Evolutionary conservation across 2,888 invertebrate species (phyloP), one percentile per base, ranked within the genome.

Genomic region (Heteromurus nitidus): DNA sequence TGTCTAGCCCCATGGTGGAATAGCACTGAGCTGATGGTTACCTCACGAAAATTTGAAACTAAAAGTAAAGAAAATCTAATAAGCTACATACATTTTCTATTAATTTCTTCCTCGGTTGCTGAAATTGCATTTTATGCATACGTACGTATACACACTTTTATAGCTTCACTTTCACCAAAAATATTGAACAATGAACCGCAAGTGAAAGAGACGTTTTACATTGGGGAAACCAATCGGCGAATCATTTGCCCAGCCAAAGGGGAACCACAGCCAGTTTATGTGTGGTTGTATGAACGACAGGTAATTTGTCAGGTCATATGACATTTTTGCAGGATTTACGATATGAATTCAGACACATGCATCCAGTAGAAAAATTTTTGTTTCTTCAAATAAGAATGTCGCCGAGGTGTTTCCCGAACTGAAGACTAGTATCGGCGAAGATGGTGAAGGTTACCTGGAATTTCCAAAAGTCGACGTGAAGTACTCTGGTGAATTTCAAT

Each of bases 391-490:
- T 50, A 31, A 36, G 16, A 24, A 30, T 65, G 67, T 58, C 1
- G 0, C 58, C 0, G 11, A 50, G 0, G 31, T 20, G 7, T 77
- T 77, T 18, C 50, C 77, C 9, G 77, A 77, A 3, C 26, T 77
- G 9, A 69, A 50, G 30, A 69, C 47, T 3, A 70, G 69, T 20
- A 18, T 62, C 1, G 73, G 77, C 5, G 44, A 72, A 9, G 44
- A 47, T 18, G 82, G 82, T 9, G 77, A 82, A 28, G 69, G 77
- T 11, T 58, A 77, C 31, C 22, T 82, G 24, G 82, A 82, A 16
- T 82, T 82, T 53, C 60, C 67, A 64, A 3, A 18, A n/a, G 26
- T 70, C 26, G 75, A 55, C 5, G 16, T 22, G 22, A 22, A 55
- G 16, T 55, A 55, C n/a, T 55, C 55, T 22, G 55, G 55, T 3